Conservation (phyloP, 2,888 invertebrate species). For the Strigamia transsilvanica region DNA sequence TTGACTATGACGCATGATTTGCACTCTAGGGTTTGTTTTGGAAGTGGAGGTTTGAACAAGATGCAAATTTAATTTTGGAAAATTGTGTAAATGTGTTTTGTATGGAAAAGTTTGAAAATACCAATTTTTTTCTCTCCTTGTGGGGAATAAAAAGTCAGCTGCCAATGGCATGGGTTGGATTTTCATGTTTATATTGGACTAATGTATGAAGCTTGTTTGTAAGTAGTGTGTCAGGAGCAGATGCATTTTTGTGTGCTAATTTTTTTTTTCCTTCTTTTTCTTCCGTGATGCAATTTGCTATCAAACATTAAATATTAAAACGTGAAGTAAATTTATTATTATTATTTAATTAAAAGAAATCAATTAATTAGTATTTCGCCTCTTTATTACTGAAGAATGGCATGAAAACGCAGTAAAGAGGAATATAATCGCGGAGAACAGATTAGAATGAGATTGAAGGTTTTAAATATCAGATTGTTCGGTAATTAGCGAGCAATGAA, state of each 20-base stretch:
- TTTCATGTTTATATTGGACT: conserved; percentile 30
- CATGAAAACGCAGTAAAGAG: background rate
- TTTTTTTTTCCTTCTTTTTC: background rate
- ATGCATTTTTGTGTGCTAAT: background rate
- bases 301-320: background rate
- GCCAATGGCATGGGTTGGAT: conserved; percentile 30
- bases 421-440: background rate
- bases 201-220: conserved; percentile 44
- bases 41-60: background rate
- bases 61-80: conserved; percentile 24
- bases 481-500: background rate
- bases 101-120: background rate
- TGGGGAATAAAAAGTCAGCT: conserved; percentile 23
- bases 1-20: conserved; percentile 10
- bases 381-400: background rate
- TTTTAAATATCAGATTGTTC: background rate
- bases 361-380: no score
- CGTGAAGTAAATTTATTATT: no score
- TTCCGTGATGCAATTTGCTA: background rate
- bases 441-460: conserved; percentile 6
- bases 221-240: conserved; percentile 26
- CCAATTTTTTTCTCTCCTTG: background rate
- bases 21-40: conserved; percentile 20
- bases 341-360: no score
- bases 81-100: conserved; percentile 5